Base-by-base conservation (phyloP, 2,888 invertebrate genomes). In the Alviniconcha strummeri region DNA sequence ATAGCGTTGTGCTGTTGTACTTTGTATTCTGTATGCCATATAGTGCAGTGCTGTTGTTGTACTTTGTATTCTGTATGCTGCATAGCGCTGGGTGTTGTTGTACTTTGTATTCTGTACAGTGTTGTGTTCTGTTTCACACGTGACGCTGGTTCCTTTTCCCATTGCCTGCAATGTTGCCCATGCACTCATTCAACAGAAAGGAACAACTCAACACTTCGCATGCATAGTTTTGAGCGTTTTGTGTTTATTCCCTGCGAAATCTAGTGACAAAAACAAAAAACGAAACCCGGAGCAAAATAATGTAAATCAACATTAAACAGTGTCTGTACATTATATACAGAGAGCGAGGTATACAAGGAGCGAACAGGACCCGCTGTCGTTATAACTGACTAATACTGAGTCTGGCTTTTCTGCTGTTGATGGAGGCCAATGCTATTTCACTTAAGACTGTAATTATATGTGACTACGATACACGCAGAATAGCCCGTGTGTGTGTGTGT, bases 151-250 rank as follows among this genome's bases (percentile, higher is more conserved):
- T 36, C 36, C 36, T 36, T 36, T 36, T 36, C 36, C 36, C 0
- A 36, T 36, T 36, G 36, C 36, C 36, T 0, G 36, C 36, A 36
- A 36, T 36, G 36, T 36, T 36, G 36, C 36, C 36, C 36, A 36
- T 36, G 36, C 36, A 36, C 36, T 36, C 36, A 36, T 36, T 36
- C 36, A 36, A 36, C 36, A 36, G 36, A 36, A 36, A 36, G 36
- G 36, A 36, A 36, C 1, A 60, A 60, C 60, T 4, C 56, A 13
- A 78, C 19, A 78, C 11, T 52, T 36, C 19, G 11, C 79, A 79
- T 52, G 67, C 79, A 67, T 8, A 0, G 15, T 74, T 77, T 74
- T 81, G 81, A 81, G 81, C 81, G 74, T 81, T 81, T 81, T 81
- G 57, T 52, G 3, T 81, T 81, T 81, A 81, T 74, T 81, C 60